Percentiles rank a stretch among this genome's conserved stretches.
Evolutionary conservation across 2,113 vertebrate genomes (phyloP).

Genomic region (Butorides virescens): DNA sequence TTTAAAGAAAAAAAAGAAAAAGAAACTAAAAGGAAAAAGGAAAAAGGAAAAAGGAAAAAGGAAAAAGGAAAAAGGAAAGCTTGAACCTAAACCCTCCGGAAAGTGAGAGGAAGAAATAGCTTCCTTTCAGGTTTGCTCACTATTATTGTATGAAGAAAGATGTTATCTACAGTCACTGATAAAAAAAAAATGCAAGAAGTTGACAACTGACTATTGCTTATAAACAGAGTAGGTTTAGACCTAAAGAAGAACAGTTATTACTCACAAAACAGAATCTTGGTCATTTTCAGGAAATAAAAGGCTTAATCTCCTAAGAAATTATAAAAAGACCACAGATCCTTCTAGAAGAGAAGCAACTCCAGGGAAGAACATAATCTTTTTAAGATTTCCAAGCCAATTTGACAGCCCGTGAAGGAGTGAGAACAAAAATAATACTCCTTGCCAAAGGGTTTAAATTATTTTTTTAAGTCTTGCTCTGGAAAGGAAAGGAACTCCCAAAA

Average conservation of each 20-base stretch:
- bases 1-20: neutral
- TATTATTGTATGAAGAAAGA: neutral
- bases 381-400: neutral
- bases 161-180: neutral
- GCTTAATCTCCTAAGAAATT: neutral
- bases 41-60: too few relatives aligned
- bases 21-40: neutral
- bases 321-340: neutral
- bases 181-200: neutral
- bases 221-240: neutral
- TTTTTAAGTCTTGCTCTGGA: neutral
- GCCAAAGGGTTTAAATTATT: neutral
- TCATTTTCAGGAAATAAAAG: neutral
- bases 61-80: accelerated
- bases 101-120: neutral
- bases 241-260: neutral
- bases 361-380: neutral
- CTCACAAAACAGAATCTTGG: neutral
- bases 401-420: neutral
- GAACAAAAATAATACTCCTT: neutral
- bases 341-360: neutral
- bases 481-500: neutral
- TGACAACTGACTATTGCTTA: neutral
- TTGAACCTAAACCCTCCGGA: neutral
- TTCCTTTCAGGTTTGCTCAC: neutral